Conservation (phyloP, 2,888 invertebrate species). For the Tribolium freemani region DNA sequence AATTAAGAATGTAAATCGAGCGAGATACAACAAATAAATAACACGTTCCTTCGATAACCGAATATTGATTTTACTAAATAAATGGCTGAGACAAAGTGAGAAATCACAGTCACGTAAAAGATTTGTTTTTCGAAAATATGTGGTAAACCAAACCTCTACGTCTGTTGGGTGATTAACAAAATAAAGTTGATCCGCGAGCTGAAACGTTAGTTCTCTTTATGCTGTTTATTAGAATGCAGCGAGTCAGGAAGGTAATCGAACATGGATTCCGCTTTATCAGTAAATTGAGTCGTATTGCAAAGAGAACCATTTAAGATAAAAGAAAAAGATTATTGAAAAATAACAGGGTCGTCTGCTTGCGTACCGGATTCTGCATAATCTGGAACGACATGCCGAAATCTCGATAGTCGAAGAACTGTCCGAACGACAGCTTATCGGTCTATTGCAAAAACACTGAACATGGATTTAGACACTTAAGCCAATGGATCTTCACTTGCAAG, state of each 20-base stretch:
- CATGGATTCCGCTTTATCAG: slow-evolving; percentile 52
- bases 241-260: slow-evolving; percentile 47
- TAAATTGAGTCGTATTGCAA: slow-evolving; percentile 53
- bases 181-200: not conserved
- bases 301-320: slow-evolving; percentile 53
- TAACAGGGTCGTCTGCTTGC: slow-evolving; percentile 50
- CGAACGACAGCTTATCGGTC: slow-evolving; percentile 51
- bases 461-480: slow-evolving; percentile 46
- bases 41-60: slow-evolving; percentile 15
- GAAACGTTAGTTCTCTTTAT: not conserved
- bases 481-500: slow-evolving; percentile 39
- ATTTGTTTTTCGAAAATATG: slow-evolving; percentile 28
- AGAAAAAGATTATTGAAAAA: slow-evolving; percentile 54
- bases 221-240: slow-evolving; percentile 29
- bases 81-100: slow-evolving; percentile 21
- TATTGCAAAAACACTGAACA: slow-evolving; percentile 50
- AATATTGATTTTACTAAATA: slow-evolving; percentile 36
- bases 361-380: slow-evolving; percentile 51
- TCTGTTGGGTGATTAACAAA: not conserved
- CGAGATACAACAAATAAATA: not conserved
- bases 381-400: slow-evolving; percentile 49
- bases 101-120: slow-evolving; percentile 38
- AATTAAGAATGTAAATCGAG: slow-evolving; percentile 1
- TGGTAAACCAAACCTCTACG: slow-evolving; percentile 6
- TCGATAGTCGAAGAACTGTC: slow-evolving; percentile 51